A percentile compares a stretch with the other conserved stretches of the same genome.
These are phyloP conservation scores for Myxocyprinus asiaticus DNA, from an alignment of 2,113 vertebrate genomes.

Conservation along the genomic window DNA sequence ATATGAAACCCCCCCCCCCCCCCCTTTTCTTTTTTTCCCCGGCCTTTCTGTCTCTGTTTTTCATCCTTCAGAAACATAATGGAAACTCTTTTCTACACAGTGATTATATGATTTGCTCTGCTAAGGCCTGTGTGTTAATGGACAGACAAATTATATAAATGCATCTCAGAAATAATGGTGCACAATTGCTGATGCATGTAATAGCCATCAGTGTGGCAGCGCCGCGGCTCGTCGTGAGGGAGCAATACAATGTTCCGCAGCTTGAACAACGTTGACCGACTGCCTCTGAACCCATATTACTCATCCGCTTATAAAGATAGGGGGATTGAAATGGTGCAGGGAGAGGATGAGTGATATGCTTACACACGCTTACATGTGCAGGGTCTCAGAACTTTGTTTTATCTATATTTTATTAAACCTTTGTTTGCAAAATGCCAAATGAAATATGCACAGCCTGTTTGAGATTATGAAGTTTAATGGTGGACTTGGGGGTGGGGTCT, in stretches of 20 bases:
- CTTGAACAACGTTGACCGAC: constrained; percentile 2
- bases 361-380: constrained; percentile 48
- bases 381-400: constrained; percentile 68
- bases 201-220: constrained; percentile 8
- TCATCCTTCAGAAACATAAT: constrained; percentile 62
- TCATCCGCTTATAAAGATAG: constrained; percentile 61
- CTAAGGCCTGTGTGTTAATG: constrained; percentile 71
- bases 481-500: constrained; percentile 49
- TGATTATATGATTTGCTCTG: constrained; percentile 76
- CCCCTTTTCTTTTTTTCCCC: constrained; percentile 29
- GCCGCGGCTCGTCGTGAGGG: not conserved
- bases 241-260: constrained; percentile 13
- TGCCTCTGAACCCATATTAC: constrained; percentile 42
- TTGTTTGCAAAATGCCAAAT: constrained; percentile 78
- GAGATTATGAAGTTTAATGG: constrained; percentile 72
- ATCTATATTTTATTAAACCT: constrained; percentile 73
- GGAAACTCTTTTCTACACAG: constrained; percentile 68
- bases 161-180: constrained; percentile 46
- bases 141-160: constrained; percentile 72
- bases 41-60: constrained; percentile 51
- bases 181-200: constrained; percentile 32
- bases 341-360: constrained; percentile 63
- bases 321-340: constrained; percentile 57
- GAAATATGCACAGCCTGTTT: constrained; percentile 76
- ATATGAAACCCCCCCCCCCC: not conserved